phyloP scores from a whole-genome alignment of 2,113 vertebrate genomes.

The Sinocyclocheilus rhinocerous region DNA sequence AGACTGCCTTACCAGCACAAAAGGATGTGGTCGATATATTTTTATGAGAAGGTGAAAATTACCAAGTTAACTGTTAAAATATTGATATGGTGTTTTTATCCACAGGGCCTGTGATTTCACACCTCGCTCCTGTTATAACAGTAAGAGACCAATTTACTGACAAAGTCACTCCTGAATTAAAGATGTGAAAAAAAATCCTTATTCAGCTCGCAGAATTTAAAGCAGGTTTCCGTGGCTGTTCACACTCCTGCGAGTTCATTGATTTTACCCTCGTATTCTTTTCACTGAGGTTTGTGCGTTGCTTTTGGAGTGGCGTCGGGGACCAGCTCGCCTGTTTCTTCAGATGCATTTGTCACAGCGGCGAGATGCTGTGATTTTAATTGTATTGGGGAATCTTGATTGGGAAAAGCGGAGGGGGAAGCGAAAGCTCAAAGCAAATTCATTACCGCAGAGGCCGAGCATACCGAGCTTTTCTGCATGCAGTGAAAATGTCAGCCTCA shows the following conservation, averaged over 20 bases:
- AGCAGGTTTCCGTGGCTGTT: slow-evolving; percentile 63
- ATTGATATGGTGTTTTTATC: neutral
- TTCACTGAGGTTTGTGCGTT: slow-evolving; percentile 49
- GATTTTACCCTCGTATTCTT: slow-evolving; percentile 61
- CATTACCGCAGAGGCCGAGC: slow-evolving; percentile 83
- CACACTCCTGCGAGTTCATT: slow-evolving; percentile 62
- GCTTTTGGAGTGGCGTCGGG: slow-evolving; percentile 60
- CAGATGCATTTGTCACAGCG: slow-evolving; percentile 77
- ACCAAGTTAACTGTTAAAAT: slow-evolving; percentile 7
- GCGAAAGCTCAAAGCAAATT: slow-evolving; percentile 85
- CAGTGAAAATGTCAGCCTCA: slow-evolving; percentile 90
- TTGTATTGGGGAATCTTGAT: slow-evolving; percentile 90
- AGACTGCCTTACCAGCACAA: neutral
- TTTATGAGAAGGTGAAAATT: slow-evolving; percentile 2
- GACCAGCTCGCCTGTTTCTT: slow-evolving; percentile 55
- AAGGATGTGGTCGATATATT: neutral
- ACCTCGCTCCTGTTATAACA: slow-evolving; percentile 42
- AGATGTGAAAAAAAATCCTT: slow-evolving; percentile 57
- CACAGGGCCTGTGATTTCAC: slow-evolving; percentile 14
- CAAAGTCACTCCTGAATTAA: slow-evolving; percentile 66
- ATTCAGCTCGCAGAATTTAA: slow-evolving; percentile 68
- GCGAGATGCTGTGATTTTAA: slow-evolving; percentile 83
- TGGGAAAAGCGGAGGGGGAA: slow-evolving; percentile 85
- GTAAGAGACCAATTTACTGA: slow-evolving; percentile 64
- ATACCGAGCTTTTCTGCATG: slow-evolving; percentile 81